Evolutionary conservation across 1,140 invertebrate species (phyloP).

Genomic region (Drosophila kohkoa): DNA sequence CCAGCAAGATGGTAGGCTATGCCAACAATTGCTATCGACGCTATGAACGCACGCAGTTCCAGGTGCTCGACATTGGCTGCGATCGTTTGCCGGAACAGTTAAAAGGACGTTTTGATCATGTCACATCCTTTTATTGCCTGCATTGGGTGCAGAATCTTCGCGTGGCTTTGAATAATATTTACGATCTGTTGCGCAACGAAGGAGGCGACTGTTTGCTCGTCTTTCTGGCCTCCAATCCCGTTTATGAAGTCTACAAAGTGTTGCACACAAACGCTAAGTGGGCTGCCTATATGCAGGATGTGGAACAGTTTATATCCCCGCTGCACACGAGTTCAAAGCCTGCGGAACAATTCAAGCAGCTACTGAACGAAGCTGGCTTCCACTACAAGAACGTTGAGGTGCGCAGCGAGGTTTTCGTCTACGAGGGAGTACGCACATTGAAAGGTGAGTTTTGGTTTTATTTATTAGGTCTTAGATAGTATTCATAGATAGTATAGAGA

Average conservation of each 20-base stretch:
- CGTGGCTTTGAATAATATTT: slow-evolving; percentile 85
- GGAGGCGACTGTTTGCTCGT: slow-evolving; percentile 89
- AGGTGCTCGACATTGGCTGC: slow-evolving; percentile 88
- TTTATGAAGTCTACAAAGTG: slow-evolving; percentile 89
- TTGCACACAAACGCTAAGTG: slow-evolving; percentile 87
- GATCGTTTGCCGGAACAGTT: slow-evolving; percentile 68
- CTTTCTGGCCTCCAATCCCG: slow-evolving; percentile 89
- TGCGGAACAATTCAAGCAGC: slow-evolving; percentile 87
- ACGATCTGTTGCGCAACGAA: slow-evolving; percentile 53
- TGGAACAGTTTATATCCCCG: slow-evolving; percentile 88
- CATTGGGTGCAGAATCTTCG: slow-evolving; percentile 92
- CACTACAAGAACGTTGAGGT: slow-evolving; percentile 88
- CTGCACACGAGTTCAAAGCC: slow-evolving; percentile 88
- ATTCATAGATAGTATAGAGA: too few species aligned
- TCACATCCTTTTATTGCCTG: slow-evolving; percentile 92
- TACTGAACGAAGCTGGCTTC: slow-evolving; percentile 89
- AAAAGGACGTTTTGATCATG: slow-evolving; percentile 88
- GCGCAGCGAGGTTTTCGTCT: slow-evolving; percentile 88
- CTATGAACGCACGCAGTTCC: slow-evolving; percentile 86
- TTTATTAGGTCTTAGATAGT: too few species aligned
- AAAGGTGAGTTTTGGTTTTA: slow-evolving; percentile 45
- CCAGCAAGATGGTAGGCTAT: slow-evolving; percentile 89
- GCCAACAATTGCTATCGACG: slow-evolving; percentile 86
- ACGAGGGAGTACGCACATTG: slow-evolving; percentile 85
- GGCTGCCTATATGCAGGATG: slow-evolving; percentile 88